phyloP scores from a whole-genome alignment of 2,797 vertebrate species.

The Gallinago stenura region DNA sequence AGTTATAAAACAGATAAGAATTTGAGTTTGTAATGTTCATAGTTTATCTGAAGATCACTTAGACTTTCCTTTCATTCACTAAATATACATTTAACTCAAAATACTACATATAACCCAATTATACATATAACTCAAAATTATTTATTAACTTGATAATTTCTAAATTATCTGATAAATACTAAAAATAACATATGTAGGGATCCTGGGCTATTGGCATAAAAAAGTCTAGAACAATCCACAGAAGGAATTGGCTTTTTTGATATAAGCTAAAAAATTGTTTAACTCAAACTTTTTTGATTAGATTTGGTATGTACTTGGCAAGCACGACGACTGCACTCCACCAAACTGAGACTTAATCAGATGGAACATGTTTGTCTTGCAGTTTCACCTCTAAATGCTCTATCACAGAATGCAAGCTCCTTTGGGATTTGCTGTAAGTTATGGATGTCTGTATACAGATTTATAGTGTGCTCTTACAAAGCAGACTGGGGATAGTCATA shows the following conservation, averaged over 20 bases:
- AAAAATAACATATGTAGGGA: neutral
- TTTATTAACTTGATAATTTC: neutral
- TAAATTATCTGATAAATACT: neutral
- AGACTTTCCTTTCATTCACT: neutral
- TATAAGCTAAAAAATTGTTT: neutral
- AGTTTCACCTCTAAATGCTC: neutral
- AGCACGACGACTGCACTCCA: neutral
- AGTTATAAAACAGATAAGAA: neutral
- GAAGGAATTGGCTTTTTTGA: neutral
- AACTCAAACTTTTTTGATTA: neutral
- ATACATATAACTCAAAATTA: neutral
- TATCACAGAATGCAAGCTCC: neutral
- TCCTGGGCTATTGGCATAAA: neutral
- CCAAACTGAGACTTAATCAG: neutral
- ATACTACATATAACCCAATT: neutral
- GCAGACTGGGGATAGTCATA: neutral
- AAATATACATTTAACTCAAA: neutral
- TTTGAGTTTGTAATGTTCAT: neutral
- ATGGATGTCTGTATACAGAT: neutral
- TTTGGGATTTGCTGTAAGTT: neutral
- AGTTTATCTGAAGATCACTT: neutral
- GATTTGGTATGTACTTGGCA: neutral
- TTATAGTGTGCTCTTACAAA: neutral
- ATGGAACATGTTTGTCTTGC: rapidly evolving
- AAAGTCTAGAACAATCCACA: neutral